Evolutionary conservation across 2,797 vertebrate genomes (phyloP).

Genomic region (Enteromius unitaeniatus): DNA sequence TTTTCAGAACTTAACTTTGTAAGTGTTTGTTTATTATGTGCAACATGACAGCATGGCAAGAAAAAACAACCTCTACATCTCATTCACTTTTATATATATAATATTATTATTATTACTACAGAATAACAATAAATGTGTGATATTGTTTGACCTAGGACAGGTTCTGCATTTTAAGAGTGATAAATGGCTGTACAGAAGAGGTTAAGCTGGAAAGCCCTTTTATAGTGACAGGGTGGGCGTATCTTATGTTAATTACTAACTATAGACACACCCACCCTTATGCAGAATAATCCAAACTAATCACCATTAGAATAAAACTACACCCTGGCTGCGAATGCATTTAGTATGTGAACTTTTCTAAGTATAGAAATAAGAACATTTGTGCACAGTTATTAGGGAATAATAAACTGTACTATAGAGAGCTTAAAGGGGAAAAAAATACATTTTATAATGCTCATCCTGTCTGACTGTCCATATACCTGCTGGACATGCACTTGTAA

Average conservation of each 20-base stretch:
- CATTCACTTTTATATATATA: not conserved
- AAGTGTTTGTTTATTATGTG: not conserved
- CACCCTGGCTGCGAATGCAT: not conserved
- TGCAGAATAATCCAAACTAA: not conserved
- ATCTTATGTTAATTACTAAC: not conserved
- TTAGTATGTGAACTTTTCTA: not conserved
- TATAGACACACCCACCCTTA: not conserved
- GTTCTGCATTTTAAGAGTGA: not conserved
- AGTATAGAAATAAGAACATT: not conserved
- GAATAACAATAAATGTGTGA: not conserved
- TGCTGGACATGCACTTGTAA: not conserved
- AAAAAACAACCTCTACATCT: not conserved
- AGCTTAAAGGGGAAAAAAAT: not conserved
- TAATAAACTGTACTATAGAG: not conserved
- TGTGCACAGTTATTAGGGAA: not conserved
- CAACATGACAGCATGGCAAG: not conserved
- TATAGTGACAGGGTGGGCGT: not conserved
- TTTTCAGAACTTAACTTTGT: not conserved
- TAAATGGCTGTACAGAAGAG: not conserved
- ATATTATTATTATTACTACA: not conserved
- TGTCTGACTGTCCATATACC: not conserved
- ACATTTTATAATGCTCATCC: not conserved
- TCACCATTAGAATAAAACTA: not conserved
- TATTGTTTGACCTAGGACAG: not conserved
- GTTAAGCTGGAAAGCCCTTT: not conserved